A percentile compares a stretch with the other conserved stretches of the same genome.
These are phyloP conservation scores for Xestia ashworthii DNA, from an alignment of 2,888 invertebrate genomes.

Conservation along the genomic window DNA sequence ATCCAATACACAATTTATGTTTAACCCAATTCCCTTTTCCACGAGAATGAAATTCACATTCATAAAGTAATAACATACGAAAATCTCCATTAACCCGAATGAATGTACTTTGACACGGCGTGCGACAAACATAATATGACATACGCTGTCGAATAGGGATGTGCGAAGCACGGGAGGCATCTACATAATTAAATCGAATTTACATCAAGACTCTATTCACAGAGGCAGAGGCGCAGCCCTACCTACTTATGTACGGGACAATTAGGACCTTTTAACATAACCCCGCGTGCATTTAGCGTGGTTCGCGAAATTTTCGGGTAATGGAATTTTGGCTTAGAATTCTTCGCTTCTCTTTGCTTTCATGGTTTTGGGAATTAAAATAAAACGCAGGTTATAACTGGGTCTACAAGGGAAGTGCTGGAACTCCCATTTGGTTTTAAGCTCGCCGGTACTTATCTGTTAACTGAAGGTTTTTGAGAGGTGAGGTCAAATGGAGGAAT, in stretches of 20 bases:
- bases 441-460: not conserved
- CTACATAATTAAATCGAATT: conserved; percentile 78
- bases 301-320: conserved; percentile 43
- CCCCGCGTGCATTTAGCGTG: conserved; percentile 53
- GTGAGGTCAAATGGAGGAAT: not conserved
- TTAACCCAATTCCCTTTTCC: conserved; percentile 21
- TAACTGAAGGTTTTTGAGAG: conserved; percentile 6
- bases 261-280: conserved; percentile 66
- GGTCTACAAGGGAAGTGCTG: conserved; percentile 9
- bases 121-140: conserved; percentile 22
- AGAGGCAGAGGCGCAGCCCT: conserved; percentile 55
- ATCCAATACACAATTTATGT: conserved; percentile 13
- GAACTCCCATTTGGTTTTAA: not conserved
- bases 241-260: conserved; percentile 61
- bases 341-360: conserved; percentile 40
- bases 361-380: conserved; percentile 39
- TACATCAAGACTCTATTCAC: conserved; percentile 68
- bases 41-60: conserved; percentile 35
- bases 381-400: conserved; percentile 29
- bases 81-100: conserved; percentile 59
- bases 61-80: conserved; percentile 47
- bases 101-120: conserved; percentile 50
- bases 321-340: conserved; percentile 39
- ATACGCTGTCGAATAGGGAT: conserved; percentile 48
- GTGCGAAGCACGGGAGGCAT: conserved; percentile 57